Evolutionary conservation across 2,888 invertebrate genomes (phyloP), one percentile per base, ranked within the genome.

Genomic region (Parnassius glacialis): DNA sequence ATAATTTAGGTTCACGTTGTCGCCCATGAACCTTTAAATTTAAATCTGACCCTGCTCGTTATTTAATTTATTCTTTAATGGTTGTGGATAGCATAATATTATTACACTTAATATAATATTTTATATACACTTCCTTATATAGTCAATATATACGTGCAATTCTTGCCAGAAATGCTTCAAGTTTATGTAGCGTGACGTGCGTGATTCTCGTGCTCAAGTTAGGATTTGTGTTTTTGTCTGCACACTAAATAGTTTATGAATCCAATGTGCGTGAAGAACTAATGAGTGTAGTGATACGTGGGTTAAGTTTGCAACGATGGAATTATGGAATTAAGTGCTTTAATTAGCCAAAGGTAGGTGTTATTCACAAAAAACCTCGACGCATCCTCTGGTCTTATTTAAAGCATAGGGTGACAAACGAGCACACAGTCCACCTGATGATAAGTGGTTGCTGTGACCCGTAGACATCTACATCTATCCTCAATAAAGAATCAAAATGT

Each of bases 161-260:
- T 59, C 20, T 10, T 60, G 50, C n/a, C 41, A 41, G 53, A 51
- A 57, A 57, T 41, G n/a, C 43, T 61, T 54, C 50, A 43, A 25
- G 25, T 44, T 51, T 12, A 54, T 50, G 13, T 54, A 50, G 59
- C 63, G 63, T 63, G 58, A 55, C 62, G 50, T 20, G 10, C 45
- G 41, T 47, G 48, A 51, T 56, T 11, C n/a, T n/a, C 41, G 51
- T 16, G 62, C 51, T 52, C 56, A 10, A 43, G 47, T 16, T 59
- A 10, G 20, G 20, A 20, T 63, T 56, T 44, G 45, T 55, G 16
- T 48, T 52, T 59, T 47, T 59, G 41, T 54, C 55, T 51, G 41
- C 52, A 20, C 52, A 20, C n/a, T 56, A 52, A 34, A 20, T 41
- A 58, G 44, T 45, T 43, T n/a, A 58, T 41, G 58, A 50, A 52